phyloP scores from a whole-genome alignment of 2,797 vertebrate genomes.

The Onychomys leucogaster region DNA sequence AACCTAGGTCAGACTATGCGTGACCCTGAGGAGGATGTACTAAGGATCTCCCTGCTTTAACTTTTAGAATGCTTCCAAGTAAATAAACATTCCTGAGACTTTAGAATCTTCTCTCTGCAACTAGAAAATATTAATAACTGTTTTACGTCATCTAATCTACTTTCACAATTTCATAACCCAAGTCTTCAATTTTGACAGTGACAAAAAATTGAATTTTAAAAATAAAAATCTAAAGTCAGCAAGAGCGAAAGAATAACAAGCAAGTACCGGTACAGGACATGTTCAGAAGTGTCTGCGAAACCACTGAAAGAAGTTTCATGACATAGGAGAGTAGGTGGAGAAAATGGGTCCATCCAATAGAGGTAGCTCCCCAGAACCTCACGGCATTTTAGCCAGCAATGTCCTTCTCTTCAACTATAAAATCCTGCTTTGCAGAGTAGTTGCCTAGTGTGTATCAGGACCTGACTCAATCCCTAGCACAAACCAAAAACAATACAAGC shows the following conservation, averaged over 20 bases:
- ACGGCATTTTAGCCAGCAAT: background rate
- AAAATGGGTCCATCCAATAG: background rate
- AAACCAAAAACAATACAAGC: background rate
- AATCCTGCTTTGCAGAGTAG: background rate
- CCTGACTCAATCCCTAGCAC: background rate
- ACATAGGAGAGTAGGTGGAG: fast-evolving
- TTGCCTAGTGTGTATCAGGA: background rate
- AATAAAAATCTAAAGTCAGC: constrained; percentile 31
- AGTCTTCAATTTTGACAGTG: constrained; percentile 6
- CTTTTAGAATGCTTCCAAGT: background rate
- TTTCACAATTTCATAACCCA: background rate
- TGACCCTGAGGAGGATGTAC: background rate
- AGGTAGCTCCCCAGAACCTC: background rate
- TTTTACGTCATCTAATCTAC: background rate
- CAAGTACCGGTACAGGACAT: background rate
- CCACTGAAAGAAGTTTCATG: background rate
- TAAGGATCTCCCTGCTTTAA: background rate
- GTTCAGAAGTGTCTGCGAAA: background rate
- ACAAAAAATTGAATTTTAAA: background rate
- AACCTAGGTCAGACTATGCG: background rate
- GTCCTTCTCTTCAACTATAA: background rate
- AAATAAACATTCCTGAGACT: background rate
- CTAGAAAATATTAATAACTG: background rate
- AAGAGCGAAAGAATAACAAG: background rate
- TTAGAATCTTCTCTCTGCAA: background rate